A percentile compares a stretch with the other conserved stretches of the same genome.
phyloP scores from a whole-genome alignment of 2,797 vertebrate species.

The Acanthopagrus latus region DNA sequence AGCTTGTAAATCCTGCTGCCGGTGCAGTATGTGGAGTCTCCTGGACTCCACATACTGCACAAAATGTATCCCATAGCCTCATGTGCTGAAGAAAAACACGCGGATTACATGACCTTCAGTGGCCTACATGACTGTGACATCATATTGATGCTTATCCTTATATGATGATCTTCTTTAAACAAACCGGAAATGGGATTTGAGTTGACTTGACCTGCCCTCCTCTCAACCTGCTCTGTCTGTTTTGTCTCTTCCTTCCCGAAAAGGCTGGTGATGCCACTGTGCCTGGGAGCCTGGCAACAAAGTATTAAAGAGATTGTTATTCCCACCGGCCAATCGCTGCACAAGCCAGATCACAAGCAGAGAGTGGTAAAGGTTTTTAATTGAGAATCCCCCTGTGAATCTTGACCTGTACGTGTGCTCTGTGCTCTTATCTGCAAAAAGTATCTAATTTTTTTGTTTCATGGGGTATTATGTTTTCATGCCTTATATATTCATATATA shows the following conservation, averaged over 20 bases:
- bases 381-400: background rate
- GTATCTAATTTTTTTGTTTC: too few species aligned
- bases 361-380: background rate
- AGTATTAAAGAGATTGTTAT: background rate
- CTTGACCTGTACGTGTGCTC: background rate
- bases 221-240: slow-evolving; percentile 25
- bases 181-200: slow-evolving; percentile 24
- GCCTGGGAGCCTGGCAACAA: background rate
- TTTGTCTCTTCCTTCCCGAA: background rate
- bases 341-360: background rate
- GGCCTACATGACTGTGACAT: slow-evolving; percentile 46
- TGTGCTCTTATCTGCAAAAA: background rate
- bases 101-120: slow-evolving; percentile 53
- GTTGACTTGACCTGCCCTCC: slow-evolving; percentile 20
- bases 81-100: slow-evolving; percentile 12
- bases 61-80: slow-evolving; percentile 16
- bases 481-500: too few species aligned
- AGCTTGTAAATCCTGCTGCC: background rate
- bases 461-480: too few species aligned
- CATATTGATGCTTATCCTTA: slow-evolving; percentile 46
- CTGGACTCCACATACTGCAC: too few species aligned
- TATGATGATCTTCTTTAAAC: slow-evolving; percentile 40
- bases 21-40: too few species aligned
- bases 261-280: slow-evolving; percentile 11
- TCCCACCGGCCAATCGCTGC: background rate